Percentiles rank a stretch among this genome's conserved stretches.
phyloP scores from a whole-genome alignment of 2,113 vertebrate species.

The Chaenocephalus aceratus region DNA sequence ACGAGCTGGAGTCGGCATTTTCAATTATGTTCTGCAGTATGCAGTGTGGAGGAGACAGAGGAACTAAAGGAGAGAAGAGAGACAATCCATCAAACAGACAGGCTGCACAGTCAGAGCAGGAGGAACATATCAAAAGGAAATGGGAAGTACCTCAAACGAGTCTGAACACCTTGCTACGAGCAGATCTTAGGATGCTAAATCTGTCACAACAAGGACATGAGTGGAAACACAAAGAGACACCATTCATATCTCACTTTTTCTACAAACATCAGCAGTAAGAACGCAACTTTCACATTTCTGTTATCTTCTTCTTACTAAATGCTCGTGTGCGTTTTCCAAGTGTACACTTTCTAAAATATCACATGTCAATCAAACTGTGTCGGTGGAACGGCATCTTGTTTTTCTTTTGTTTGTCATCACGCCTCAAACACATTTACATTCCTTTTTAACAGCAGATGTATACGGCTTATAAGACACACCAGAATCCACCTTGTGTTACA shows the following conservation, averaged over 20 bases:
- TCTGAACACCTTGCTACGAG: slow-evolving; percentile 37
- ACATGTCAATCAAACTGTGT: background rate
- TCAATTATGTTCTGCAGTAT: slow-evolving; percentile 71
- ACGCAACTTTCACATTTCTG: background rate
- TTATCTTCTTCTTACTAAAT: background rate
- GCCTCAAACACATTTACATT: background rate
- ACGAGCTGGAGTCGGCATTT: slow-evolving; percentile 60
- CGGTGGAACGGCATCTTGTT: background rate
- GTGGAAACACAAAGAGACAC: background rate
- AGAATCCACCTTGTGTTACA: background rate
- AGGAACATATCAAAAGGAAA: slow-evolving; percentile 1
- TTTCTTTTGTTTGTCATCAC: background rate
- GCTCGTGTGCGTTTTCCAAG: background rate
- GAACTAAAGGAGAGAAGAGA: slow-evolving; percentile 61
- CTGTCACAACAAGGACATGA: slow-evolving; percentile 27
- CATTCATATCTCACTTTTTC: background rate
- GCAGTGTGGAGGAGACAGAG: slow-evolving; percentile 58
- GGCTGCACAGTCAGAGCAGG: slow-evolving; percentile 49
- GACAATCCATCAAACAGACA: slow-evolving; percentile 77
- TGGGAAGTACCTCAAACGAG: slow-evolving; percentile 15
- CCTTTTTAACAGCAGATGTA: too few relatives aligned
- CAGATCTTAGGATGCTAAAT: slow-evolving; percentile 47
- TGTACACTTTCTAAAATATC: background rate
- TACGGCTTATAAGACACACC: background rate
- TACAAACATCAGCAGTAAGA: background rate